Conservation (phyloP, 1,140 invertebrate species). For the Ceratina calcarata region DNA sequence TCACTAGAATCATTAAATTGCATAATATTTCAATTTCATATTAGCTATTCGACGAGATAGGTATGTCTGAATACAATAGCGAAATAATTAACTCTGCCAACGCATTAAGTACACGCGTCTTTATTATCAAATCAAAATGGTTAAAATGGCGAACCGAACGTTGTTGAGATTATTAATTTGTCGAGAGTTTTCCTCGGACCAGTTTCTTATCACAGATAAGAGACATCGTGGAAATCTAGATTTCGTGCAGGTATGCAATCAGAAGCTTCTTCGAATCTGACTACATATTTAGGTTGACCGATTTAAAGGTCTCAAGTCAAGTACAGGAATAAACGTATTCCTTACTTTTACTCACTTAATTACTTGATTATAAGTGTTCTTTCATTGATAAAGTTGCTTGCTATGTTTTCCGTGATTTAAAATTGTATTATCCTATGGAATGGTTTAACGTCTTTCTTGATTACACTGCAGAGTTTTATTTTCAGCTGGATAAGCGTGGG, state of each 20-base stretch:
- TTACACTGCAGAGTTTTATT: constrained; percentile 1
- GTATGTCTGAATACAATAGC: neutral
- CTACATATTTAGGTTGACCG: neutral
- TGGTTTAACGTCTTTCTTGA: neutral
- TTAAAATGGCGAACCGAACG: constrained; percentile 39
- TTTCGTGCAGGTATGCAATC: neutral
- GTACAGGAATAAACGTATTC: neutral
- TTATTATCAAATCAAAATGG: constrained; percentile 65
- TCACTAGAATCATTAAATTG: no score
- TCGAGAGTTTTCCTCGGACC: constrained; percentile 12
- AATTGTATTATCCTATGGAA: neutral
- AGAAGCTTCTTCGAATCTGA: neutral
- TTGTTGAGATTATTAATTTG: constrained; percentile 20
- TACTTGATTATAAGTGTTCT: neutral
- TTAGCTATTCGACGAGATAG: no score
- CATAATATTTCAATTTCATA: no score
- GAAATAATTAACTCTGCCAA: constrained; percentile 51
- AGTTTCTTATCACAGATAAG: constrained; percentile 17
- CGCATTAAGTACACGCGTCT: constrained; percentile 31
- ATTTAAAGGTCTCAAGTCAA: neutral
- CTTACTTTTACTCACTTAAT: neutral
- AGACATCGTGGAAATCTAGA: constrained; percentile 7
- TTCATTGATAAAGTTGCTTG: neutral
- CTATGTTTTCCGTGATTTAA: neutral
- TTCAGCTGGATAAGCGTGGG: neutral